These are phyloP conservation scores for Proterorhinus semilunaris DNA, from an alignment of 2,113 vertebrate species.

Conservation along the genomic window DNA sequence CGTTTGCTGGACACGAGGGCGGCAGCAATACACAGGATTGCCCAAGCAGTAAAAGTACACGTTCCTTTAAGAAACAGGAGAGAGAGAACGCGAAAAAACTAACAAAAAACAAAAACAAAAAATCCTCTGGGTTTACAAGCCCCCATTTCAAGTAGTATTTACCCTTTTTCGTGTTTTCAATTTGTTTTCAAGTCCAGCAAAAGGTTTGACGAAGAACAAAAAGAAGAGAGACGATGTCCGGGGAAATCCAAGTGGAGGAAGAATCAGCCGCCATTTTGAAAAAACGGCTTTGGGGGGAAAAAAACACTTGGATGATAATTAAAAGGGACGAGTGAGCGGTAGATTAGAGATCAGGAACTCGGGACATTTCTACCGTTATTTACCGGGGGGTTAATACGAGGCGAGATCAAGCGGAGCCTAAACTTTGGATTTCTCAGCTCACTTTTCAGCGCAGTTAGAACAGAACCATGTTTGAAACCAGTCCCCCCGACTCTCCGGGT, in stretches of 20 bases:
- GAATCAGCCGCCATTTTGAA: slow-evolving; percentile 39
- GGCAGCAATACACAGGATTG: slow-evolving; percentile 83
- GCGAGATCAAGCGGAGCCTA: too few relatives aligned
- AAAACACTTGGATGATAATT: not conserved
- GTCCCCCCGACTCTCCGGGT: too few relatives aligned
- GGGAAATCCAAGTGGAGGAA: slow-evolving; percentile 59
- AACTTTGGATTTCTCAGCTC: too few relatives aligned
- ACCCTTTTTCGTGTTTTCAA: slow-evolving; percentile 52
- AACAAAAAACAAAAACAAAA: slow-evolving; percentile 58
- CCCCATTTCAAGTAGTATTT: slow-evolving; percentile 80
- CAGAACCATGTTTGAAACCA: too few relatives aligned
- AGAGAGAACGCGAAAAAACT: slow-evolving; percentile 76
- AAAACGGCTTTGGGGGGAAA: not conserved
- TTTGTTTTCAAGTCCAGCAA: slow-evolving; percentile 77
- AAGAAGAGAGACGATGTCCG: slow-evolving; percentile 72
- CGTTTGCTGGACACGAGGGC: slow-evolving; percentile 63
- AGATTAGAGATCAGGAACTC: slow-evolving; percentile 18
- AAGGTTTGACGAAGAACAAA: slow-evolving; percentile 60
- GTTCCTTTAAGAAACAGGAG: slow-evolving; percentile 87
- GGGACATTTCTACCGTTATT: too few relatives aligned
- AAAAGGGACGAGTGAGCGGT: not conserved
- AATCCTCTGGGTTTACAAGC: slow-evolving; percentile 68
- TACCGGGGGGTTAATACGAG: too few relatives aligned
- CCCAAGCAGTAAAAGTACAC: slow-evolving; percentile 82
- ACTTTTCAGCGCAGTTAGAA: too few relatives aligned